Evolutionary conservation across 2,888 invertebrate species (phyloP).

Genomic region (Liopterus haemorrhoidalis): DNA sequence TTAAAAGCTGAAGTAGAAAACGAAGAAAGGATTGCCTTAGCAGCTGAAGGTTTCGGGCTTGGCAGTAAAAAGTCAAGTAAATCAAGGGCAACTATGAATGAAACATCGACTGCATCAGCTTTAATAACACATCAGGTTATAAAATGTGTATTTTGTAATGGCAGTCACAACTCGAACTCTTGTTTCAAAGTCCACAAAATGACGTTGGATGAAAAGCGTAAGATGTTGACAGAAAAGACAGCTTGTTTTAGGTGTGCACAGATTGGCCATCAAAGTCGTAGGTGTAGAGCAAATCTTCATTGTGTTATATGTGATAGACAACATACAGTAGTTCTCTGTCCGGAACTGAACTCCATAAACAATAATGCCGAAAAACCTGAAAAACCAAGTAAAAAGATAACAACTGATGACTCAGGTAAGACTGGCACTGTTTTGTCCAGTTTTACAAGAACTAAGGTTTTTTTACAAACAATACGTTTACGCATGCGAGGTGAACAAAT

Average conservation of each 20-base stretch:
- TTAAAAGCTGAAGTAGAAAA: background rate
- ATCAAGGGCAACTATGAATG: too few species aligned
- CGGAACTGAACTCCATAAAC: conserved; percentile 18
- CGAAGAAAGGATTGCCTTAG: background rate
- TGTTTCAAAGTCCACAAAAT: conserved; percentile 29
- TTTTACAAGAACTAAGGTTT: conserved; percentile 17
- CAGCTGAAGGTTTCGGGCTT: background rate
- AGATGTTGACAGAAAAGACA: conserved; percentile 21
- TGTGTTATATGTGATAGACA: conserved; percentile 31
- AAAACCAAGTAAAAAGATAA: too few species aligned
- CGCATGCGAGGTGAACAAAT: background rate
- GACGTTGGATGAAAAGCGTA: conserved; percentile 21
- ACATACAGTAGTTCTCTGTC: conserved; percentile 33
- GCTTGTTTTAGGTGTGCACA: conserved; percentile 33
- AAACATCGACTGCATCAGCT: background rate
- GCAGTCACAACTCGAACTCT: conserved; percentile 24
- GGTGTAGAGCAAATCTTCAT: conserved; percentile 27
- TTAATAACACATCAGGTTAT: conserved; percentile 2
- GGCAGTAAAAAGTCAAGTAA: background rate
- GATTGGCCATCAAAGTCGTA: conserved; percentile 27
- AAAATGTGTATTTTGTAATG: conserved; percentile 21
- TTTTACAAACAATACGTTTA: conserved; percentile 13
- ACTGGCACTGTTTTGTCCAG: too few species aligned
- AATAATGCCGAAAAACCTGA: too few species aligned
- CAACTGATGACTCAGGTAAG: too few species aligned